These are phyloP conservation scores for Oreochromis aureus DNA, from an alignment of 2,113 vertebrate species.

Conservation along the genomic window DNA sequence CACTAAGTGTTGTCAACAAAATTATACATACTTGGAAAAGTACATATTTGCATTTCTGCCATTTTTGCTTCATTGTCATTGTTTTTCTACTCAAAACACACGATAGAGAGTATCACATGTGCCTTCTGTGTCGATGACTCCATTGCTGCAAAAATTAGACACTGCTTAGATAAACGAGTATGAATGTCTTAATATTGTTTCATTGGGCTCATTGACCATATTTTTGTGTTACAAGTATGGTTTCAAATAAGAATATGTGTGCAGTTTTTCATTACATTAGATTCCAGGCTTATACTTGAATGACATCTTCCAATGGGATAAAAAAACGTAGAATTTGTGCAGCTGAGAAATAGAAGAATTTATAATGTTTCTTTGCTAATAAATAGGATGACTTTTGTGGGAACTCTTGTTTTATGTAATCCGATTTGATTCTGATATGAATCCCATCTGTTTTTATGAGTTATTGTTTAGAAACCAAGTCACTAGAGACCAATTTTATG, in stretches of 20 bases:
- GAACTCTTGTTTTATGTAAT: neutral
- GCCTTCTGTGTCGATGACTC: neutral
- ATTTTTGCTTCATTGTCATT: neutral
- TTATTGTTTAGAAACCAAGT: slow-evolving; percentile 23
- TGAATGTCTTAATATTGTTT: neutral
- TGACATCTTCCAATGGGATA: neutral
- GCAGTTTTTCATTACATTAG: neutral
- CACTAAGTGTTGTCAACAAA: neutral
- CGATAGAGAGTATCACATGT: neutral
- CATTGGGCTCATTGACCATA: neutral
- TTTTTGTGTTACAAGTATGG: neutral
- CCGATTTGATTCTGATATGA: neutral
- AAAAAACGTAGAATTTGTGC: neutral
- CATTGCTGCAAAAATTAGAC: neutral
- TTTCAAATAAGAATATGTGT: neutral
- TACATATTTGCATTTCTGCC: neutral
- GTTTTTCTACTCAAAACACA: neutral
- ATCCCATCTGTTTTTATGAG: neutral
- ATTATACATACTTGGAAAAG: neutral
- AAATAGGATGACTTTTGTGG: neutral
- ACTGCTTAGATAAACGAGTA: neutral
- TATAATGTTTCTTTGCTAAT: neutral
- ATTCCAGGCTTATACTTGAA: neutral
- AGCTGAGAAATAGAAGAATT: neutral
- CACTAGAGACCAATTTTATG: slow-evolving; percentile 27